These are phyloP conservation scores for Cichladusa arquata DNA, from an alignment of 2,113 vertebrate genomes.

Conservation along the genomic window DNA sequence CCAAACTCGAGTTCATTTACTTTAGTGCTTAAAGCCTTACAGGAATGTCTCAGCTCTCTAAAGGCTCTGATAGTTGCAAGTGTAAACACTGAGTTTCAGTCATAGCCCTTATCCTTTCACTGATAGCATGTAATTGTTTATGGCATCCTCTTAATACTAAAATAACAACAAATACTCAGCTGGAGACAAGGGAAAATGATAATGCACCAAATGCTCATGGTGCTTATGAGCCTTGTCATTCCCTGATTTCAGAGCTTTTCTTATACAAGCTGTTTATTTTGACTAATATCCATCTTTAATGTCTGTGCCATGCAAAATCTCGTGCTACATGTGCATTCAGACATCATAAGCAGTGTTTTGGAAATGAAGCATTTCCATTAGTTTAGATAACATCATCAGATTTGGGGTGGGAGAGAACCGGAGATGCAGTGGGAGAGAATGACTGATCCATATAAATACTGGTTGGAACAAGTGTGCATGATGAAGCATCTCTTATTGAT, in stretches of 20 bases:
- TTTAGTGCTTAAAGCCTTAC: neutral
- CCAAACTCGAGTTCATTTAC: constrained; percentile 14
- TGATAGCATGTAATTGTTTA: neutral
- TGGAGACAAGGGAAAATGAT: neutral
- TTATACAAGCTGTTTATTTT: neutral
- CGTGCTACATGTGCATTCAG: neutral
- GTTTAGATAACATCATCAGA: neutral
- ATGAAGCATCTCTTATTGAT: constrained; percentile 39
- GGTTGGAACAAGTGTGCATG: neutral
- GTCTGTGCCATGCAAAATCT: neutral
- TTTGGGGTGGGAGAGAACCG: neutral
- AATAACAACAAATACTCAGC: neutral
- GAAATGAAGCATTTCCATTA: neutral
- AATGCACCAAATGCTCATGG: neutral
- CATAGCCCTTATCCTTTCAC: neutral
- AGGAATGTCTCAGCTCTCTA: neutral
- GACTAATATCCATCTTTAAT: neutral
- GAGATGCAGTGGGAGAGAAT: neutral
- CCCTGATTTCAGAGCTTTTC: neutral
- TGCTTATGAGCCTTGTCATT: neutral
- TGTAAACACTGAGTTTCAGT: constrained; percentile 5
- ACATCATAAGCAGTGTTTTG: neutral
- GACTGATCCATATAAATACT: constrained; percentile 22
- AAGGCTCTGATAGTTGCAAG: neutral
- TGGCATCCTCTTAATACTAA: neutral